These are phyloP conservation scores for Lathronympha strigana DNA, from an alignment of 2,888 invertebrate species.

Conservation along the genomic window DNA sequence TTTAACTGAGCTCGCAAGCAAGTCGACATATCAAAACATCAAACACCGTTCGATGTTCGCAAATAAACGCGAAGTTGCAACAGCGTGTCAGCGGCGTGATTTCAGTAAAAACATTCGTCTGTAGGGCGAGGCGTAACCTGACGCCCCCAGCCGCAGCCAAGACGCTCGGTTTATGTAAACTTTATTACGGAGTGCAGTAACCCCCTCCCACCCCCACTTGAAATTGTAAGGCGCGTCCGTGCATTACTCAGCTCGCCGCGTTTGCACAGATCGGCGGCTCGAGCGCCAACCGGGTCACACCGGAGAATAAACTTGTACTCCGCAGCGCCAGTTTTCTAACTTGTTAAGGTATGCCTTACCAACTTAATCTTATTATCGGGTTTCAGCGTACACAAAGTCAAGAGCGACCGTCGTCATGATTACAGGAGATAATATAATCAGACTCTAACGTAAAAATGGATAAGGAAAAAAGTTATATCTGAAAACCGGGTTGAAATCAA, in stretches of 20 bases:
- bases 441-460: neutral
- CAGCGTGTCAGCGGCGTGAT: slow-evolving; percentile 75
- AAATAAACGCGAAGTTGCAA: slow-evolving; percentile 74
- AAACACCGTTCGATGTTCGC: slow-evolving; percentile 69
- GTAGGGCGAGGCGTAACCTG: slow-evolving; percentile 66
- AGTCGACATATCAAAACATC: slow-evolving; percentile 67
- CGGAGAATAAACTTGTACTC: slow-evolving; percentile 68
- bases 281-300: slow-evolving; percentile 71
- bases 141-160: slow-evolving; percentile 67
- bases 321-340: slow-evolving; percentile 56
- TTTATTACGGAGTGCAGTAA: slow-evolving; percentile 77
- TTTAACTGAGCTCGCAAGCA: slow-evolving; percentile 45
- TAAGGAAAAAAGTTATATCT: slow-evolving; percentile 3
- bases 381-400: neutral
- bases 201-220: slow-evolving; percentile 57
- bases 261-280: slow-evolving; percentile 77
- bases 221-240: slow-evolving; percentile 75
- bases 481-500: slow-evolving; percentile 44
- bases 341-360: slow-evolving; percentile 41
- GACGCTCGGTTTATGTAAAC: slow-evolving; percentile 78
- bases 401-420: slow-evolving; percentile 3
- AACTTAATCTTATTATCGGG: slow-evolving; percentile 21
- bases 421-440: neutral
- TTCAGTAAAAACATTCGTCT: slow-evolving; percentile 75
- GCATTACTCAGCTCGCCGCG: slow-evolving; percentile 77